Base-by-base conservation (phyloP, 2,113 vertebrate genomes). In the Podarcis raffonei region DNA sequence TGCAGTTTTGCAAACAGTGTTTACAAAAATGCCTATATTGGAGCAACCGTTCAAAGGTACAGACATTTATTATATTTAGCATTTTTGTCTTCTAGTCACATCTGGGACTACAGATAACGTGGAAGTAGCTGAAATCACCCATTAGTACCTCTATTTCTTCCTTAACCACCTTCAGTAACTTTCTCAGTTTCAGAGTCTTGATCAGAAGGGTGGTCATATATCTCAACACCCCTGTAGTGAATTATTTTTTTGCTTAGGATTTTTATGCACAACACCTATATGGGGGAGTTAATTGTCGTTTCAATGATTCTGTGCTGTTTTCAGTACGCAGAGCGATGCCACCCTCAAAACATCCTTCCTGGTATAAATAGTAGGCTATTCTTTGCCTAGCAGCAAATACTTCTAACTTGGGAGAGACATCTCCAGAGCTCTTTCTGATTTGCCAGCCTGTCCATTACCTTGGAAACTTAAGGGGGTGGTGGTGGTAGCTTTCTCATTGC, bases 401-500 rank as follows among this genome's bases (percentile, higher is more conserved):
- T 92, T 93, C 86, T 85, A 92, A 39, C 91, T 93, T 94, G 68
- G 12, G 35, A 89, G 88, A 91, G 94, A 93, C 68, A 80, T 76
- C 86, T 95, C 78, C 75, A 2, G 22, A 83, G 65, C 30, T 91
- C 39, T 94, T 79, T 90, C 87, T 91, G 87, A 92, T 95, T 94
- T 95, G 68, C 87, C 90, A 91, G 65, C 94, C 48, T 95, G 72
- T 77, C 72, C 81, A 96, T 96, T n/a, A 77, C 94, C 94, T 95
- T 95, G 95, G 94, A 94, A 97, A 96, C 94, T 78, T 83, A 90
- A 92, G 85, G 68, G 48, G 48, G 48, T 53, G 48, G 76, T 42
- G 76, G 39, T 7, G 84, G 92, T 25, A 25, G 65, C 6, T 94
- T 91, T 91, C 92, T 80, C 37, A 95, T 96, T 88, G 81, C 95